Conservation (phyloP, 1,140 invertebrate genomes). For the Leptoteleia sp. region DNA sequence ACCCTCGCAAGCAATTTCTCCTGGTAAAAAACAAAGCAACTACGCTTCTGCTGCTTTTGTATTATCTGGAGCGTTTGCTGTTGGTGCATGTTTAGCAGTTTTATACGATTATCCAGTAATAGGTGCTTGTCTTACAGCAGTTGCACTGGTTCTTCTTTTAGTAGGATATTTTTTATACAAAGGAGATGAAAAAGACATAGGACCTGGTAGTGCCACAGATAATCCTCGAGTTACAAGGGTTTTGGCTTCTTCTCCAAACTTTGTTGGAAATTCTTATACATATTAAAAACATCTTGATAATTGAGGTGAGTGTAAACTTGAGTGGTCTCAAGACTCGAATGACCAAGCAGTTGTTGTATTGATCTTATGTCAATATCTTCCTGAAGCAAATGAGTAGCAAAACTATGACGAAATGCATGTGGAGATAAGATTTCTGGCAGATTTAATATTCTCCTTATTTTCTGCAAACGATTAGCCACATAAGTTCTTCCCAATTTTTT, state of each 20-base stretch:
- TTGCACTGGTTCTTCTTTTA: constrained; percentile 5
- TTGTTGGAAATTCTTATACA: constrained; percentile 36
- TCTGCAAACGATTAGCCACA: constrained; percentile 40
- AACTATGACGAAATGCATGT: constrained; percentile 40
- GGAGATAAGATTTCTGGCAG: constrained; percentile 37
- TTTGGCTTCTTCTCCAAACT: constrained; percentile 36
- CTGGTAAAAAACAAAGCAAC: too few species aligned
- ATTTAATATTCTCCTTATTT: constrained; percentile 36
- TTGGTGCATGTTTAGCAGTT: constrained; percentile 18
- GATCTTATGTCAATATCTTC: constrained; percentile 38
- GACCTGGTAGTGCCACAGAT: too few species aligned
- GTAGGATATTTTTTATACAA: constrained; percentile 18
- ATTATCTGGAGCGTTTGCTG: constrained; percentile 14
- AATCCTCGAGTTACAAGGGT: too few species aligned
- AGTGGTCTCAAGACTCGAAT: constrained; percentile 24
- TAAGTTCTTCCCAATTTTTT: constrained; percentile 50
- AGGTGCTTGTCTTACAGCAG: constrained; percentile 5
- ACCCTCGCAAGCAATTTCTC: too few species aligned
- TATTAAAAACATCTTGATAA: constrained; percentile 44
- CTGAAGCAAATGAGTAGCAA: constrained; percentile 42
- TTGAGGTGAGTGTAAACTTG: constrained; percentile 40
- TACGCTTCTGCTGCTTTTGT: constrained; percentile 11
- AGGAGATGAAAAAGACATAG: constrained; percentile 22
- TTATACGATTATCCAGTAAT: background rate
- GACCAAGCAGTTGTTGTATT: constrained; percentile 36